phyloP scores from a whole-genome alignment of 2,888 invertebrate genomes.

The Temnothorax ravouxi region DNA sequence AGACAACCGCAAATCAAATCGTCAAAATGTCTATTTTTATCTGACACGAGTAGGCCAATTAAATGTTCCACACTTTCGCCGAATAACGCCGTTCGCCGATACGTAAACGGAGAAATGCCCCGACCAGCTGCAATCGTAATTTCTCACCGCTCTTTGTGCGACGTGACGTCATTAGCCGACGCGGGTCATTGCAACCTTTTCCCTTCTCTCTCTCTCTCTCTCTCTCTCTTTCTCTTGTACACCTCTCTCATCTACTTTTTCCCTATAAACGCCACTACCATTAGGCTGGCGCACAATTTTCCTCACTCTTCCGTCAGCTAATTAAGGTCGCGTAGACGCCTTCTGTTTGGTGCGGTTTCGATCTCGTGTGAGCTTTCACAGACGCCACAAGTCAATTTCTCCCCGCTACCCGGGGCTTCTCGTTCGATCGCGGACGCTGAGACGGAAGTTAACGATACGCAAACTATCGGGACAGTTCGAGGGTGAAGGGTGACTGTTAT shows the following conservation, averaged over 20 bases:
- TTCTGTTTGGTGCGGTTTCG: conserved; percentile 56
- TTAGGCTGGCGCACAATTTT: conserved; percentile 41
- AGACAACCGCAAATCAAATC: conserved; percentile 24
- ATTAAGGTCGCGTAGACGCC: conserved; percentile 57
- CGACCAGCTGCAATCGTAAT: conserved; percentile 48
- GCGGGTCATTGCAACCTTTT: conserved; percentile 24
- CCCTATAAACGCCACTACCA: conserved; percentile 13
- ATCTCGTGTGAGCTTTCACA: conserved; percentile 27
- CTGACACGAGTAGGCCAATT: conserved; percentile 30
- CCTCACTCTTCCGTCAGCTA: conserved; percentile 61
- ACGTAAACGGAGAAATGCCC: conserved; percentile 45
- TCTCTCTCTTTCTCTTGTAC: not conserved
- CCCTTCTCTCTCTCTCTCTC: not conserved
- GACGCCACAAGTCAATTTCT: conserved; percentile 29
- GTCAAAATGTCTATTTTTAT: conserved; percentile 28
- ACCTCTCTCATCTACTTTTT: conserved; percentile 6
- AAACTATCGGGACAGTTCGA: conserved; percentile 8
- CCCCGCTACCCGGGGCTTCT: not conserved
- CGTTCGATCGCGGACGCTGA: not conserved
- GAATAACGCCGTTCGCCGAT: conserved; percentile 21
- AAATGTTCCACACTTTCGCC: conserved; percentile 18
- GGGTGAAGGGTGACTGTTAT: conserved; percentile 24
- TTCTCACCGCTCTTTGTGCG: conserved; percentile 52
- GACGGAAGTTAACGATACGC: conserved; percentile 38
- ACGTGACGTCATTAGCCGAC: conserved; percentile 58